Evolutionary conservation across 2,888 invertebrate genomes (phyloP).

Genomic region (Troides oblongomaculatus): DNA sequence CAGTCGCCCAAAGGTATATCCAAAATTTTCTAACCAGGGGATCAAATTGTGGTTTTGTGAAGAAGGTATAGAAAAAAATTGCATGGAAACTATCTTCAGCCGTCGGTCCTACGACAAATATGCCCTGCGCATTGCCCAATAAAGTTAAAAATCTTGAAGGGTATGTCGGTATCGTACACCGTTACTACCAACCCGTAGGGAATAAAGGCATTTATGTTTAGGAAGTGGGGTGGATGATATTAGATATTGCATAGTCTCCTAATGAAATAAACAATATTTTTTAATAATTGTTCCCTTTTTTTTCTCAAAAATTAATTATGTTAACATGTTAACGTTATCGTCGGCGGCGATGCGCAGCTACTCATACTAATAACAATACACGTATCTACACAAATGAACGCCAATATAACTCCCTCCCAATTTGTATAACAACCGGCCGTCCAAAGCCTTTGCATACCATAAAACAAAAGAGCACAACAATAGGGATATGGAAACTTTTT

Average conservation of each 20-base stretch:
- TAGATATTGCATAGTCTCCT: no score
- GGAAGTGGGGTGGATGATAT: no score
- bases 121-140: no score
- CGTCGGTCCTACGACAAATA: no score
- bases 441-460: constrained; percentile 59
- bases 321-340: constrained; percentile 16
- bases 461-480: constrained; percentile 73
- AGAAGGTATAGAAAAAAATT: background rate
- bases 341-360: constrained; percentile 17
- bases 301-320: constrained; percentile 8
- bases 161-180: no score
- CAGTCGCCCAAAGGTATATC: no score
- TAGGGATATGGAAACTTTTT: constrained; percentile 68
- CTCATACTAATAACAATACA: constrained; percentile 27
- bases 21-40: background rate
- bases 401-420: constrained; percentile 49
- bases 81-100: no score
- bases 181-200: no score
- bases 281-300: background rate
- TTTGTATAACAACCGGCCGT: constrained; percentile 53
- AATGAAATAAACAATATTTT: background rate
- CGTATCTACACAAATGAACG: constrained; percentile 27
- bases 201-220: no score
- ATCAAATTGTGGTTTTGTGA: background rate
- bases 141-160: no score